These are phyloP conservation scores for Cyclura pinguis DNA, from an alignment of 2,797 vertebrate genomes.

Conservation along the genomic window DNA sequence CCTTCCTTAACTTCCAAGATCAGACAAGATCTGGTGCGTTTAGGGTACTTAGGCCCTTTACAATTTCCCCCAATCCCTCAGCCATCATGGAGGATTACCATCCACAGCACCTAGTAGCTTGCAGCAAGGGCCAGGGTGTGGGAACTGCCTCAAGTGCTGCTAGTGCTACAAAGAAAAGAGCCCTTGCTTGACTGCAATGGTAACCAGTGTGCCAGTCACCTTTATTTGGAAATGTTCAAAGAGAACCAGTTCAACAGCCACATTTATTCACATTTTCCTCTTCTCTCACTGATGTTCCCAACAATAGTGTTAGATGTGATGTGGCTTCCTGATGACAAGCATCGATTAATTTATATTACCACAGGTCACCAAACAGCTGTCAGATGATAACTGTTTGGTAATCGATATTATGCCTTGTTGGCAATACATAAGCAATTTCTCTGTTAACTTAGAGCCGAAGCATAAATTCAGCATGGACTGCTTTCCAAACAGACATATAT, in stretches of 20 bases:
- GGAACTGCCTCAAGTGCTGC: not conserved
- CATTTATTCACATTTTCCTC: rapidly evolving
- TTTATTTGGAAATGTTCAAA: not conserved
- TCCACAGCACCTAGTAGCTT: not conserved
- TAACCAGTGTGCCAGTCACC: not conserved
- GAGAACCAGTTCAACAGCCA: not conserved
- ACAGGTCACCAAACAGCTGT: slow-evolving; percentile 25
- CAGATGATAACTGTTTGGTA: rapidly evolving
- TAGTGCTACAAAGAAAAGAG: not conserved
- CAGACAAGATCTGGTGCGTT: too few relatives aligned
- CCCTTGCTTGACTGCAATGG: not conserved
- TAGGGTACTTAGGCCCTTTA: not conserved
- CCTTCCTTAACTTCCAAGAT: too few relatives aligned
- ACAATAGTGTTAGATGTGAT: not conserved
- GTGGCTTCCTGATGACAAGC: slow-evolving; percentile 28
- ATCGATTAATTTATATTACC: slow-evolving; percentile 29
- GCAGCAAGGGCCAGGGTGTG: not conserved
- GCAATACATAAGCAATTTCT: not conserved
- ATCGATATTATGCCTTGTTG: slow-evolving; percentile 32
- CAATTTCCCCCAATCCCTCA: not conserved
- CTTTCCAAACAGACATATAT: not conserved
- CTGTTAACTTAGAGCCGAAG: not conserved
- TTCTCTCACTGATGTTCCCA: not conserved
- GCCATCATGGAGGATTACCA: not conserved
- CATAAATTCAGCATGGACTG: slow-evolving; percentile 18